Evolutionary conservation across 2,888 invertebrate species (phyloP), one percentile per base, ranked within the genome.

Genomic region (Cantharis flavilabris): DNA sequence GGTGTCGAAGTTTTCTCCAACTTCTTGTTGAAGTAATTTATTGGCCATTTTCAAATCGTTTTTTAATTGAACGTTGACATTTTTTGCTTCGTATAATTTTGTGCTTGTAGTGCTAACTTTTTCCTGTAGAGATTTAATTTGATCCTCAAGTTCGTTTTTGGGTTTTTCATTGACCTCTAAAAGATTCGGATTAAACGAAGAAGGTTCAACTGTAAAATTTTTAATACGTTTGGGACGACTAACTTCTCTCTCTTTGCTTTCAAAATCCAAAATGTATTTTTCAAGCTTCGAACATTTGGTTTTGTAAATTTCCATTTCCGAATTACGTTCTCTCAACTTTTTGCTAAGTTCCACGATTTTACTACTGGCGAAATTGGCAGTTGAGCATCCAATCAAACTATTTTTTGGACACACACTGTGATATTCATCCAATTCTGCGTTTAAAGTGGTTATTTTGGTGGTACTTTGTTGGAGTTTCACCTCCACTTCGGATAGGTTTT

Each of bases 1-100:
- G 82, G 92, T 92, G 3, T 91, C 92, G 63, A 94, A 91, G 82
- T 90, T 91, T 75, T 95, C 94, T 0, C 96, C 96, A 14, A 94
- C 89, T 88, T 96, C 96, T 85, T 93, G 93, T 83, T 93, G 92
- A 16, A 96, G 85, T 79, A 94, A 91, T 89, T 94, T 95, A 16
- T 94, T 93, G 0, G 94, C 93, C 74, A 93, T 85, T 80, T 94
- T 91, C 62, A 95, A 89, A 81, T 95, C 95, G 82, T 92, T 94
- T 84, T 93, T 93, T 9, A 95, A 86, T 82, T 92, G 92, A 0
- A 92, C 88, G 84, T 93, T 94, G 80, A 90, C 90, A 84, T 95
- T 95, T 83, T 93, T 93, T 20, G 91, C 90, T 73, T 95, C 94
- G 77, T 91, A 92, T 1, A 95, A 88, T 85, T 94, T 95, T 80